Evolutionary conservation across 1,140 invertebrate genomes (phyloP).

Genomic region (Amyelois transitella): DNA sequence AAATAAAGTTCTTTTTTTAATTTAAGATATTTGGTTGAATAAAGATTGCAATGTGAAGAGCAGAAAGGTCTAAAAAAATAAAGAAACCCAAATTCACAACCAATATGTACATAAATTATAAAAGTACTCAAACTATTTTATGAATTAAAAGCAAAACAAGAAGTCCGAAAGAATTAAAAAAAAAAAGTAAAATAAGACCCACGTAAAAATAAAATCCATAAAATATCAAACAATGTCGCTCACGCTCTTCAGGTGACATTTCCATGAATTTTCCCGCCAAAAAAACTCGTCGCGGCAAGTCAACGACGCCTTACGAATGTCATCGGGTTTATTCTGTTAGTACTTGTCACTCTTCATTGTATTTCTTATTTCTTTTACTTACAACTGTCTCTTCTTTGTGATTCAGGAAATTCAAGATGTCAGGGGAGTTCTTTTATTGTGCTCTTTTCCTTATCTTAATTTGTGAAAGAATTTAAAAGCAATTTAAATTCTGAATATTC

Average conservation of each 20-base stretch:
- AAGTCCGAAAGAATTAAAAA: too few species aligned
- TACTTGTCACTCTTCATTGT: constrained; percentile 46
- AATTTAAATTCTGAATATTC: too few species aligned
- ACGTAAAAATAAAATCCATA: background rate
- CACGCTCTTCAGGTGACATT: constrained; percentile 34
- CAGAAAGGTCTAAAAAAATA: too few species aligned
- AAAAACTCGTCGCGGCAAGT: constrained; percentile 25
- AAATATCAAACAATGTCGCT: constrained; percentile 30
- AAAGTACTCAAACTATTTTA: too few species aligned
- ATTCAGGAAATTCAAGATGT: background rate
- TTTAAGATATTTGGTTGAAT: too few species aligned
- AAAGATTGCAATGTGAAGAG: too few species aligned
- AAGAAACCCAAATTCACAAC: too few species aligned
- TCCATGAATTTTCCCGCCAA: constrained; percentile 33
- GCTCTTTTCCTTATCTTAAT: background rate
- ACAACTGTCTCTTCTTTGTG: background rate
- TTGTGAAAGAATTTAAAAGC: too few species aligned
- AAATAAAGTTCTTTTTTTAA: too few species aligned
- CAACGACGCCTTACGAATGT: constrained; percentile 21
- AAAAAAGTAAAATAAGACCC: background rate
- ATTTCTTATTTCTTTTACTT: constrained; percentile 30
- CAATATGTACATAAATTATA: too few species aligned
- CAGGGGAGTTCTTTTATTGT: background rate
- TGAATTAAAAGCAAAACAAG: too few species aligned
- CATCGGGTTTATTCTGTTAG: constrained; percentile 29